These are phyloP conservation scores for Axis porcinus DNA, from an alignment of 2,113 vertebrate genomes.

Conservation along the genomic window DNA sequence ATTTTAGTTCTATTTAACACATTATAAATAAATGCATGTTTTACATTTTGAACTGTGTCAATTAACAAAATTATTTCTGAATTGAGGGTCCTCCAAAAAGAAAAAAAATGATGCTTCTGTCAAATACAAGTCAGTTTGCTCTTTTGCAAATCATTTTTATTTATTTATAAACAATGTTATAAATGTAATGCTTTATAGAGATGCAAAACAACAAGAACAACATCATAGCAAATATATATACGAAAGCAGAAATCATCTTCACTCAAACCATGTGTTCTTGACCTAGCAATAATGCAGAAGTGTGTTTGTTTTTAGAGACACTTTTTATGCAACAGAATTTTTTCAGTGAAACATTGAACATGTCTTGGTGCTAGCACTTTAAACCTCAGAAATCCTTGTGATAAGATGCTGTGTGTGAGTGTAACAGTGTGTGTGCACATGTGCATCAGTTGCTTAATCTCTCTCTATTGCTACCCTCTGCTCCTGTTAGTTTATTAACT, in stretches of 20 bases:
- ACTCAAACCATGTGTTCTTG: not conserved
- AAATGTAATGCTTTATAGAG: not conserved
- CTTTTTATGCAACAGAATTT: not conserved
- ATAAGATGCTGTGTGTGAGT: not conserved
- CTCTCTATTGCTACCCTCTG: not conserved
- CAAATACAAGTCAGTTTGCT: not conserved
- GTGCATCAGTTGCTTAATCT: not conserved
- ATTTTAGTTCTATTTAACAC: not conserved
- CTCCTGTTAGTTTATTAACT: not conserved
- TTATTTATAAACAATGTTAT: not conserved
- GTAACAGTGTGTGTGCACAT: accelerated
- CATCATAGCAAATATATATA: not conserved
- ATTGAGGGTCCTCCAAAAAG: not conserved
- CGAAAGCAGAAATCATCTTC: not conserved
- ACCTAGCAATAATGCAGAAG: not conserved
- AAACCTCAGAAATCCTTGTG: not conserved
- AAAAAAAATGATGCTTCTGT: not conserved
- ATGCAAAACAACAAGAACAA: not conserved
- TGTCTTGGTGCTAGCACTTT: not conserved
- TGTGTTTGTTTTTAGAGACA: not conserved
- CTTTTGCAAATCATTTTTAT: not conserved
- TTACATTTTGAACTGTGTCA: not conserved
- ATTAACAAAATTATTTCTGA: not conserved
- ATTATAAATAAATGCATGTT: not conserved
- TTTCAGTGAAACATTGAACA: not conserved